A percentile compares a stretch with the other conserved stretches of the same genome.
phyloP scores from a whole-genome alignment of 2,113 vertebrate species.

The Cariama cristata region DNA sequence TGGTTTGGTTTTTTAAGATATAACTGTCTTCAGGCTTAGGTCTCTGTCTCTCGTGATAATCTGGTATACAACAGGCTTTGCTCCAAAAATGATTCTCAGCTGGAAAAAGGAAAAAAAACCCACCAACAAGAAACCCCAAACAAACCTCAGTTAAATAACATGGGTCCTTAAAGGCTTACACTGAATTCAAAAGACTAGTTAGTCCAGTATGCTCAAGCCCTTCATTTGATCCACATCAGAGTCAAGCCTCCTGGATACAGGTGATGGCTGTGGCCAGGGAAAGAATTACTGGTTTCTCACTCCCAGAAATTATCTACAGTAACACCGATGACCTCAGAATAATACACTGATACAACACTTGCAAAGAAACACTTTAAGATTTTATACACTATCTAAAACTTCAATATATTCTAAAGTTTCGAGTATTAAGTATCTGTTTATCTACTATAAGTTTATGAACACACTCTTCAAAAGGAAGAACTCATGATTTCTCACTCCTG shows the following conservation, averaged over 20 bases:
- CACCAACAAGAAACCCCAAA: not conserved
- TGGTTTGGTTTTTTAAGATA: not conserved
- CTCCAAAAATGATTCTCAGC: not conserved
- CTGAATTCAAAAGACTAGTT: not conserved
- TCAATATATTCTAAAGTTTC: not conserved
- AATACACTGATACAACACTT: not conserved
- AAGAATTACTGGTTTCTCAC: not conserved
- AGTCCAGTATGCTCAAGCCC: not conserved
- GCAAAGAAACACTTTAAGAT: not conserved
- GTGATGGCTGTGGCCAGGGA: not conserved
- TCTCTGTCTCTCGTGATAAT: not conserved
- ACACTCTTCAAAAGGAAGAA: not conserved
- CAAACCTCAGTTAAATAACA: not conserved
- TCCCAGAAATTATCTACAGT: not conserved
- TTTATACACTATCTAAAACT: not conserved
- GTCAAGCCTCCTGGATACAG: not conserved
- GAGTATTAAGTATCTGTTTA: not conserved
- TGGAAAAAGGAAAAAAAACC: not conserved
- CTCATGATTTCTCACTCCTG: not conserved
- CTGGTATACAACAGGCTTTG: not conserved
- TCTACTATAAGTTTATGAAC: not conserved
- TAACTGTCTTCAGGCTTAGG: not conserved
- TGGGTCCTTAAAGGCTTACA: not conserved
- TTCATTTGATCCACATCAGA: not conserved
- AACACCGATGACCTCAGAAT: rapidly evolving